Evolutionary conservation across 2,888 invertebrate species (phyloP), one percentile per base, ranked within the genome.

Genomic region (Galerucella nymphaeae): DNA sequence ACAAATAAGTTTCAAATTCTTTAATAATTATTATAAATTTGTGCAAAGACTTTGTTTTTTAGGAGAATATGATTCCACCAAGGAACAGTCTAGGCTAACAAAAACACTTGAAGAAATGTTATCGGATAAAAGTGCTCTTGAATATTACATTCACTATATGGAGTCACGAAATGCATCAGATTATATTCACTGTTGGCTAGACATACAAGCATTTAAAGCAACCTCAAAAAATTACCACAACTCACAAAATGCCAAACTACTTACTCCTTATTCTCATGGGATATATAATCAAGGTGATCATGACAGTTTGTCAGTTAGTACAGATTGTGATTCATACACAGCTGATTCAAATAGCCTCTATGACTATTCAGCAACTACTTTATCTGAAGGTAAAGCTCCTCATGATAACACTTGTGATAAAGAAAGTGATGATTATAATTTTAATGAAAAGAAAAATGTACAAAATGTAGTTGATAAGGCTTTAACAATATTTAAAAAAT

Each of bases 91-190:
- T 0, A 90, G 92, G 71, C 87, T 96, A 67, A 93, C 94, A 5
- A 91, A 94, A 87, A 92, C 90, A 66, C 88, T 97, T 73, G 87
- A 89, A 73, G 93, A 96, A 82, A 91, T 95, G 77, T 88, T 97
- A 16, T 87, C 89, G 38, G 95, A 96, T 85, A 93, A 93, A 84
- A 91, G 91, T 83, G 94, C 94, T 70, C 88, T 96, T 38, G 92
- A 92, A 62, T 94, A 95, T 86, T 95, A 97, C 84, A 90, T 95
- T 70, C 94, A 96, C 82, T 97, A 91, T 86, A 91, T 97, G 90
- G 95, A 96, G 82, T 89, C 91, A n/a, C 89, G 91, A 77, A 91
- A 91, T 71, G 90, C 91, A 69, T 86, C 92, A 70, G 86, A 89
- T 20, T 87, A 93, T 45, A 89, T 95, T 1, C 92, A 92, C 84